Evolutionary conservation across 1,140 invertebrate species (phyloP).

Genomic region (Aphidius gifuensis): DNA sequence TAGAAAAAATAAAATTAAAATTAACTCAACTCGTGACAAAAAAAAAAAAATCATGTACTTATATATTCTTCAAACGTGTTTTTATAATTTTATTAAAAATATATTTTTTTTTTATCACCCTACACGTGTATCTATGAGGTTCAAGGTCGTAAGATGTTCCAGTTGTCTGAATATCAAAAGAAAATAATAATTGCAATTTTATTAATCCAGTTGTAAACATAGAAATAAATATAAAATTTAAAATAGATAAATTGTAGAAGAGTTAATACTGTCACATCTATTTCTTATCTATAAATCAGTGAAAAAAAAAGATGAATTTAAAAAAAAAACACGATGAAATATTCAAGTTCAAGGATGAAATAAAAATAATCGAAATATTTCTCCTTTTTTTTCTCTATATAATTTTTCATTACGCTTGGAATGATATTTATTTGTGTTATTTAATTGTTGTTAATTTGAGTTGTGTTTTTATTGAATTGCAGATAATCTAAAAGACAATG

Average conservation of each 20-base stretch:
- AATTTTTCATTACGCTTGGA: too few relatives aligned
- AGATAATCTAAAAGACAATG: not conserved
- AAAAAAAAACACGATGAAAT: too few relatives aligned
- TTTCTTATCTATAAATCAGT: not conserved
- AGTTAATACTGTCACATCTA: not conserved
- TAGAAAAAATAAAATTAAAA: too few relatives aligned
- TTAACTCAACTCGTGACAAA: too few relatives aligned
- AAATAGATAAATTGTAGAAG: not conserved
- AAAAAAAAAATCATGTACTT: too few relatives aligned
- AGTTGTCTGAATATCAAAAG: not conserved
- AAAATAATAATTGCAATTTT: not conserved
- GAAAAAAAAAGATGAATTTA: not conserved
- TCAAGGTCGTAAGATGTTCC: slow-evolving; percentile 14
- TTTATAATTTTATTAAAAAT: too few relatives aligned
- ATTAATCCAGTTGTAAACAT: not conserved
- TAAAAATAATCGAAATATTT: not conserved
- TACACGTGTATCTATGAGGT: slow-evolving; percentile 15
- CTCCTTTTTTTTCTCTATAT: not conserved
- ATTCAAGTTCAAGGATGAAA: too few relatives aligned
- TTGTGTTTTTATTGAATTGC: not conserved
- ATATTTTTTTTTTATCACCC: not conserved
- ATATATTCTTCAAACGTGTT: too few relatives aligned
- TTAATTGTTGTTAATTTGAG: too few relatives aligned
- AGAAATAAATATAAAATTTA: not conserved
- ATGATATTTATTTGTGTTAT: too few relatives aligned